Base-by-base conservation (phyloP, 2,797 vertebrate species). In the Enteromius argenteus region DNA sequence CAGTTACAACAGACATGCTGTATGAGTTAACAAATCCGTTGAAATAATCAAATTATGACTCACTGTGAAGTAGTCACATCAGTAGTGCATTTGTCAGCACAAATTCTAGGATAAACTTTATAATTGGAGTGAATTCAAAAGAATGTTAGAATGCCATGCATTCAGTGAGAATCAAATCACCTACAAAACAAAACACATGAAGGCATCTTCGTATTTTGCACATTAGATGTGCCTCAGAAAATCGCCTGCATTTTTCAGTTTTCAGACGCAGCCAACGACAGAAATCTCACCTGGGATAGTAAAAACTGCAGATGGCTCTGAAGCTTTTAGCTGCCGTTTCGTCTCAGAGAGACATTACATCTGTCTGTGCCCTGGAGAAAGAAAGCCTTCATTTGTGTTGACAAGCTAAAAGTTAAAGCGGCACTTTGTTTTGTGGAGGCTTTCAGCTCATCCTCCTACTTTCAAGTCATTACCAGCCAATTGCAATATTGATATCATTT, bases 321-420 rank as follows among this genome's bases (percentile, higher is more conserved):
- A 32, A 64, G 60, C 30, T 64, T 64, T 64, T 64, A 64, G 62
- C 62, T 35, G 19, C 60, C 42, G 66, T 87, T 83, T 86, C 68
- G 74, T 77, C 79, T 86, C 76, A 66, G 62, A 46, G 23, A 66
- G 69, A 67, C 79, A 77, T 79, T 85, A 19, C 58, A 68, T 80
- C 79, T 42, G 17, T 75, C 53, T 69, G 21, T 39, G 39, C 85
- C 83, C 89, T 90, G 84, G 79, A 92, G 88, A 90, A 92, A 92
- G 91, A 92, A 93, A 90, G 90, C 89, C 93, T 92, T 94, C 89
- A 94, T 94, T 94, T 94, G 90, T 89, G 90, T 58, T 93, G 92
- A 93, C 91, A 89, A 89, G 91, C 91, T 92, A 84, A 80, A 56
- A 86, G 92, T 86, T 74, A 84, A 82, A 78, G 56, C n/a, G 30